Base-by-base conservation (phyloP, 2,888 invertebrate genomes). In the Lochmaea crataegi region DNA sequence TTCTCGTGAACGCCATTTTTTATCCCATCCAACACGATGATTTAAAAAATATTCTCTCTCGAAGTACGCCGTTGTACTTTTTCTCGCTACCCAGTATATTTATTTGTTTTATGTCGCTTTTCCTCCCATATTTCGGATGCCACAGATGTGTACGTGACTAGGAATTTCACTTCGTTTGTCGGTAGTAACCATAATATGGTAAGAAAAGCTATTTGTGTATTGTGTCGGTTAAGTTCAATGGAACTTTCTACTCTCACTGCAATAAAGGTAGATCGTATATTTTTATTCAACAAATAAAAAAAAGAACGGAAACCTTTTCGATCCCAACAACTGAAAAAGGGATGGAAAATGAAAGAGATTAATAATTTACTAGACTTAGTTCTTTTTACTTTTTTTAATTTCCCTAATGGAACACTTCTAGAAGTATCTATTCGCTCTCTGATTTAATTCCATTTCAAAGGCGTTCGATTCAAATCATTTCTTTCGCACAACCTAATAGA, bases 231-330 rank as follows among this genome's bases (percentile, higher is more conserved):
- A 38, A 38, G 32, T 38, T 38, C 32, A 38, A 38, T 38, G 9
- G 32, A 38, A 38, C 32, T 60, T 26, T 56, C 60, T 14, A 60
- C 22, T 38, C 7, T 38, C 32, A 38, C 32, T 9, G 60, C 2
- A 22, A 56, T 56, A 22, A 56, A 56, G 56, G 56, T 56, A 22
- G 22, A 56, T 56, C 22, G 22, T 56, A n/a, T 56, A 16, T 18
- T 56, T 56, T 56, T 56, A 56, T 56, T 56, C 0, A 12, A 22
- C 11, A 56, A 56, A 56, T 11, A 22, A 56, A 18, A 18, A 18
- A 9, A 56, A 18, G 11, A n/a, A n/a, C n/a, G n/a, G 11, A 11
- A 12, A 18, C 56, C 18, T 56, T 56, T 7, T 56, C 12, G 22
- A 56, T 22, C 11, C 45, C 14, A 45, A 4, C 45, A 56, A 56